Conservation (phyloP, 2,797 vertebrate genomes). For the Centroberyx gerrardi region DNA sequence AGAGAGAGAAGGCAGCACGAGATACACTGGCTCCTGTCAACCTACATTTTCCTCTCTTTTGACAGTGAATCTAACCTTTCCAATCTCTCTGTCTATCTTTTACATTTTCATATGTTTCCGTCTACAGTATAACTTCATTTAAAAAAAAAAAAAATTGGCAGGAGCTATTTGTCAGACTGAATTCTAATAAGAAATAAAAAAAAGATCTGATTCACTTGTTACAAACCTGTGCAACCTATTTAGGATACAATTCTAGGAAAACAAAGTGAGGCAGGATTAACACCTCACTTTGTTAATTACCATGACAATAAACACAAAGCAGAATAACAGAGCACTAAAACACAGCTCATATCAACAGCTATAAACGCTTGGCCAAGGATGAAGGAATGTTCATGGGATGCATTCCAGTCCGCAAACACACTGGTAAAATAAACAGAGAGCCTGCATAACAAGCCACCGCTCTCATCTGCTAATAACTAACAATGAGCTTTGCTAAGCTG, state of each 20-base stretch:
- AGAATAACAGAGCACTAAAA: conserved; percentile 58
- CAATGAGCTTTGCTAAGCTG: conserved; percentile 70
- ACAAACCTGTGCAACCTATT: conserved; percentile 50
- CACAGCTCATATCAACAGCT: conserved; percentile 65
- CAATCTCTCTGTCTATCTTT: no score
- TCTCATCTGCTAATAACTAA: conserved; percentile 81
- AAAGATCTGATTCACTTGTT: conserved; percentile 23
- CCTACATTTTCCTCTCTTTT: background rate
- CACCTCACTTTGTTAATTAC: conserved; percentile 74
- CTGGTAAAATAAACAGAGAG: conserved; percentile 78
- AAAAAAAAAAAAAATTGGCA: conserved; percentile 10
- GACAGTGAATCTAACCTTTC: background rate
- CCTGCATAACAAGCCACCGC: conserved; percentile 70
- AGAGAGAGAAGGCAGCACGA: conserved; percentile 7
- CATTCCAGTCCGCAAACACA: conserved; percentile 76
- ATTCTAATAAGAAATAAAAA: conserved; percentile 33
- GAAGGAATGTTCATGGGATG: conserved; percentile 75
- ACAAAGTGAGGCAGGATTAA: conserved; percentile 61
- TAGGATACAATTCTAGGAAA: conserved; percentile 52
- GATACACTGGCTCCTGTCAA: conserved; percentile 1
- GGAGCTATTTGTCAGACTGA: conserved; percentile 28
- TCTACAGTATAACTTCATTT: background rate
- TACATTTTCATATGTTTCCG: background rate
- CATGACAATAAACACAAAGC: conserved; percentile 75
- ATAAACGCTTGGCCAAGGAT: conserved; percentile 75